A percentile compares a stretch with the other conserved stretches of the same genome.
These are phyloP conservation scores for Andrena flavipes DNA, from an alignment of 2,888 invertebrate genomes.

Conservation along the genomic window DNA sequence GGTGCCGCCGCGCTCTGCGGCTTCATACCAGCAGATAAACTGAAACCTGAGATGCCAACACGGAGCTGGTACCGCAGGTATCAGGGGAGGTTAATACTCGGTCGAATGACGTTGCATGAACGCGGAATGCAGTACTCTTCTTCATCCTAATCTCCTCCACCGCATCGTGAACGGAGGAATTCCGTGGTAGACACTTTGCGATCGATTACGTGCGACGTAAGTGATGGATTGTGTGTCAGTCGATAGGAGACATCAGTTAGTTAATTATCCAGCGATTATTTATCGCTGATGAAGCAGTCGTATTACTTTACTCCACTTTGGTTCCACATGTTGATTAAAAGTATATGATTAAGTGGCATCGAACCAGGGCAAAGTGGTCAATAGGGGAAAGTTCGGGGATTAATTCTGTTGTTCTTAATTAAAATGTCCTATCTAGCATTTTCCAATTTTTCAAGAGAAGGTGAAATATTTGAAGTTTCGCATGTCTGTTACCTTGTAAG, in stretches of 20 bases:
- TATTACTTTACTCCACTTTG: neutral
- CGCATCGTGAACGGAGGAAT: constrained; percentile 23
- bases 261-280: constrained; percentile 21
- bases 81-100: constrained; percentile 43
- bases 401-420: too few relatives aligned
- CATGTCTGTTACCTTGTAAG: too few relatives aligned
- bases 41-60: constrained; percentile 58
- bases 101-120: constrained; percentile 56
- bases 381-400: too few relatives aligned
- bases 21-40: constrained; percentile 53
- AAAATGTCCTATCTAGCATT: too few relatives aligned
- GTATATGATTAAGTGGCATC: too few relatives aligned
- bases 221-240: constrained; percentile 73
- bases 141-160: constrained; percentile 47
- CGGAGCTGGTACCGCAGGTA: constrained; percentile 26
- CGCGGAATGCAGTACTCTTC: constrained; percentile 45
- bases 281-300: constrained; percentile 1
- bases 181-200: constrained; percentile 67
- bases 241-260: constrained; percentile 31
- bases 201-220: constrained; percentile 78
- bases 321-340: too few relatives aligned
- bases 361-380: too few relatives aligned
- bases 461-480: too few relatives aligned
- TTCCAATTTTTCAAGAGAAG: too few relatives aligned
- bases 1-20: constrained; percentile 54